Evolutionary conservation across 2,797 vertebrate species (phyloP), one percentile per base, ranked within the genome.

Genomic region (Syndactyla subalaris): DNA sequence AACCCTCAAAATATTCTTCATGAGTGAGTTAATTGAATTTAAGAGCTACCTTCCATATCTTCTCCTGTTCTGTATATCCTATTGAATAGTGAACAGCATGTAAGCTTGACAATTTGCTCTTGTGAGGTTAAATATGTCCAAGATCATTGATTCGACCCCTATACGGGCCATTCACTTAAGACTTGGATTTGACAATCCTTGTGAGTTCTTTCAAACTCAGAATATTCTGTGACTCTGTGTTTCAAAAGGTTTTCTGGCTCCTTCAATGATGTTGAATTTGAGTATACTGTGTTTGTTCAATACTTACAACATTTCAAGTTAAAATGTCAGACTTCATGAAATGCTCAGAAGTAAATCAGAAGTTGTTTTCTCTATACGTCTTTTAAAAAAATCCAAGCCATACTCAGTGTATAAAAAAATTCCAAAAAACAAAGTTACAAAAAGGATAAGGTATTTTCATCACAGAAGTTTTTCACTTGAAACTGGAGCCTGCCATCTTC

Each of bases 281-380:
- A 73, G 7, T 43, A 2, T n/a, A 18, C 0, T 2, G 3, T 8
- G 18, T 45, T 24, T 79, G 6, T 41, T 85, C 46, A 61, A 10
- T 65, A 41, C 10, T 84, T 80, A 54, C 4, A 70, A 38, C 4
- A 6, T 76, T 89, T 80, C n/a, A n/a, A 51, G 23, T 36, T 59
- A 74, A 93, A 83, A 63, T 20, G 17, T 32, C 26, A 34, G 46
- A 73, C 8, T n/a, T 78, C 27, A 48, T 6, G 0, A 93, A 85
- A 36, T 34, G 22, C 9, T 38, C 11, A 38, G 43, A 90, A 88
- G 16, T 82, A 76, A 71, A 77, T 15, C 13, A 74, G n/a, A 9
- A 59, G 9, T 3, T 45, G 6, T 6, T 86, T 77, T 65, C 49
- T 7, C 23, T 29, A 1, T 21, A 39, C 10, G 7, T 15, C 24